phyloP scores from a whole-genome alignment of 2,113 vertebrate genomes.

The Calypte anna region DNA sequence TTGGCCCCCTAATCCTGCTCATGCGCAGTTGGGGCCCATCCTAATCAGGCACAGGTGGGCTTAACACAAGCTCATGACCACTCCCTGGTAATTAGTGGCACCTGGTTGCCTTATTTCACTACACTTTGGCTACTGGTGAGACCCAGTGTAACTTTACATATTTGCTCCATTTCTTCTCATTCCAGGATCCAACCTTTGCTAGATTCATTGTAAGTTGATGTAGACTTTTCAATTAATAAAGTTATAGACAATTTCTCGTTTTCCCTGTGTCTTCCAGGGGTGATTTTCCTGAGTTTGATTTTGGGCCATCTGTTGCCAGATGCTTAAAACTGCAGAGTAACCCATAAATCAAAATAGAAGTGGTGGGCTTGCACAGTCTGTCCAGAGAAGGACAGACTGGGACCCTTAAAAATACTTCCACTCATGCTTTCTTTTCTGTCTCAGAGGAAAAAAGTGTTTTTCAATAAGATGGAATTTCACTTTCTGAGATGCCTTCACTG shows the following conservation, averaged over 20 bases:
- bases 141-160: background rate
- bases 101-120: too few relatives aligned
- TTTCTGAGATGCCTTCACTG: background rate
- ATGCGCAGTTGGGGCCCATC: too few relatives aligned
- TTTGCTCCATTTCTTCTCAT: background rate
- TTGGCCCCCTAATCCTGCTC: too few relatives aligned
- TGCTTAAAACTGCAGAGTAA: background rate
- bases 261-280: background rate
- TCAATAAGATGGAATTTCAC: background rate
- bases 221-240: background rate
- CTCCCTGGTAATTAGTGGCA: too few relatives aligned
- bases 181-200: background rate
- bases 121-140: background rate
- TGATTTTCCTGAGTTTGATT: background rate
- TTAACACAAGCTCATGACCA: too few relatives aligned
- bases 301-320: background rate
- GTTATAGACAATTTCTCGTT: background rate
- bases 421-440: background rate
- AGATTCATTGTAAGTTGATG: accelerated
- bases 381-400: background rate
- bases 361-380: background rate
- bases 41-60: too few relatives aligned
- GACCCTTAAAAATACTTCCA: background rate
- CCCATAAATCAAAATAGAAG: background rate
- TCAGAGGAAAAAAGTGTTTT: background rate